A percentile compares a stretch with the other conserved stretches of the same genome.
phyloP scores from a whole-genome alignment of 2,888 invertebrate genomes.

The Acleris laterana region DNA sequence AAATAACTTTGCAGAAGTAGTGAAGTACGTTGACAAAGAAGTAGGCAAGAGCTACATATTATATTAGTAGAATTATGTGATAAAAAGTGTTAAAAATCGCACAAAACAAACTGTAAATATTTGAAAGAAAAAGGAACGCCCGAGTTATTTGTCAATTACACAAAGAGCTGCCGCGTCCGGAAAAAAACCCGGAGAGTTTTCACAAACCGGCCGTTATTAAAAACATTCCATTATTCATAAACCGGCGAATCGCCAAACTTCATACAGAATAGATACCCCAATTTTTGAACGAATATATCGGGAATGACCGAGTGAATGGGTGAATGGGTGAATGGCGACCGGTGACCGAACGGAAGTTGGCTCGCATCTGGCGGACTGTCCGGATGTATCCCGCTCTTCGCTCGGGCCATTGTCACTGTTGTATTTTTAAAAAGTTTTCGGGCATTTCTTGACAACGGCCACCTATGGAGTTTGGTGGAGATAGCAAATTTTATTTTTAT shows the following conservation, averaged over 20 bases:
- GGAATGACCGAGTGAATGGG: constrained; percentile 29
- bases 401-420: constrained; percentile 27
- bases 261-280: constrained; percentile 10
- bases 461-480: not conserved
- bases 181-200: not conserved
- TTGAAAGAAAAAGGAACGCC: too few relatives aligned
- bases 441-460: not conserved
- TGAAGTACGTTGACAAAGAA: too few relatives aligned
- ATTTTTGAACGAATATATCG: constrained; percentile 24
- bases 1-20: too few relatives aligned
- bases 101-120: too few relatives aligned
- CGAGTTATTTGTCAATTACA: not conserved
- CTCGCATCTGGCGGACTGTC: constrained; percentile 31
- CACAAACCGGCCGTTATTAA: not conserved
- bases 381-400: constrained; percentile 31
- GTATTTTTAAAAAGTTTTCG: constrained; percentile 31
- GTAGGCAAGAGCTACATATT: too few relatives aligned
- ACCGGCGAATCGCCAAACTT: constrained; percentile 7
- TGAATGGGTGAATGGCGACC: constrained; percentile 30
- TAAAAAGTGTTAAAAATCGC: too few relatives aligned
- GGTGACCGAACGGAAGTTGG: constrained; percentile 31
- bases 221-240: constrained; percentile 8
- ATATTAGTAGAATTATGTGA: too few relatives aligned
- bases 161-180: not conserved
- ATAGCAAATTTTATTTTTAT: not conserved